Percentiles rank a stretch among this genome's conserved stretches.
phyloP scores from a whole-genome alignment of 1,140 invertebrate genomes.

The Drosophila jambulina region DNA sequence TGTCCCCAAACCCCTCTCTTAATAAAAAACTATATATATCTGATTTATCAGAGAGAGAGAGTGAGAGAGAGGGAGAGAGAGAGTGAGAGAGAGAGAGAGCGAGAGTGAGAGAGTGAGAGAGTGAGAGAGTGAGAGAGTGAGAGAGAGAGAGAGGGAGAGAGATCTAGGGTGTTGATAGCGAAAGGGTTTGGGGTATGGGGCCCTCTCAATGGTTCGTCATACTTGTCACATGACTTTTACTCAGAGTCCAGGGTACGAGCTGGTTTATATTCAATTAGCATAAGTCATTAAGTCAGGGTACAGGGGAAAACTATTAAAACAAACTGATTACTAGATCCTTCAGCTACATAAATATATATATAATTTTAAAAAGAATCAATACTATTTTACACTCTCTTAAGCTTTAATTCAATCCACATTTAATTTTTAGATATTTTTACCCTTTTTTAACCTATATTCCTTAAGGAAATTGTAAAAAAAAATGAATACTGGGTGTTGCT shows the following conservation, averaged over 20 bases:
- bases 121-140: too few relatives aligned
- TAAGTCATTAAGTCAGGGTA: background rate
- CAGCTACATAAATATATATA: background rate
- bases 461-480: background rate
- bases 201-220: conserved; percentile 29
- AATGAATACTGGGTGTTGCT: background rate
- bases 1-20: background rate
- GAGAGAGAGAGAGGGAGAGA: background rate
- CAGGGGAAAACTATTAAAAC: background rate
- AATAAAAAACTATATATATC: conserved; percentile 1
- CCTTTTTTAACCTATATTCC: background rate
- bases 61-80: background rate
- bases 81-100: background rate
- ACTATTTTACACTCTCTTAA: background rate
- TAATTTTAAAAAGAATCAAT: background rate
- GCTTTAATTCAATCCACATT: background rate
- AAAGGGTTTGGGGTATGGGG: background rate
- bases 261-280: conserved; percentile 9
- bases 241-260: conserved; percentile 3
- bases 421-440: too few relatives aligned
- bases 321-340: too few relatives aligned
- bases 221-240: conserved; percentile 48
- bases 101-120: background rate
- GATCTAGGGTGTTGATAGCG: background rate
- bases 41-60: conserved; percentile 12